A percentile compares a stretch with the other conserved stretches of the same genome.
phyloP scores from a whole-genome alignment of 1,140 invertebrate genomes.

The Sesamia nonagrioides region DNA sequence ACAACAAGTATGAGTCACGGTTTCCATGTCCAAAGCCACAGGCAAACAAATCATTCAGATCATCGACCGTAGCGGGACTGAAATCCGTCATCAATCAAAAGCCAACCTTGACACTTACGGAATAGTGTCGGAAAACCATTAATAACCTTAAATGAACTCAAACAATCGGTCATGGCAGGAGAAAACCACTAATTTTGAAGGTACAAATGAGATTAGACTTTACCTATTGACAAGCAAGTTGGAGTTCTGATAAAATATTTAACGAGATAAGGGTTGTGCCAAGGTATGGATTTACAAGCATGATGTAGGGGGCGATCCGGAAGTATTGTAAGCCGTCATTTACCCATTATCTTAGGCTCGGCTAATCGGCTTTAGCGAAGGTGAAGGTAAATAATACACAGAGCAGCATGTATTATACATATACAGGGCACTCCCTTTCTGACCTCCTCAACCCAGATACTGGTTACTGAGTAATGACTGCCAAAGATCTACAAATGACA shows the following conservation, averaged over 20 bases:
- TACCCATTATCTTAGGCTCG: too few relatives aligned
- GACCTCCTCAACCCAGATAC: too few relatives aligned
- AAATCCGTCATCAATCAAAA: not conserved
- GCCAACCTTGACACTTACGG: not conserved
- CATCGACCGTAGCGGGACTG: constrained; percentile 27
- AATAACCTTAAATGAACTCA: constrained; percentile 16
- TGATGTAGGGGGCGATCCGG: too few relatives aligned
- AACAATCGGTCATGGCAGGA: constrained; percentile 23
- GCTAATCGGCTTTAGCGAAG: too few relatives aligned
- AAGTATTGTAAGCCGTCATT: too few relatives aligned
- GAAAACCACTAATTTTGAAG: constrained; percentile 20
- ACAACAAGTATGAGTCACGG: not conserved
- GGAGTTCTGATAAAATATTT: not conserved
- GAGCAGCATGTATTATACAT: too few relatives aligned
- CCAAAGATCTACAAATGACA: too few relatives aligned
- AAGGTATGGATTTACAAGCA: too few relatives aligned
- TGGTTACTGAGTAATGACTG: too few relatives aligned
- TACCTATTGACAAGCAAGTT: not conserved
- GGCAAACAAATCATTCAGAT: constrained; percentile 24
- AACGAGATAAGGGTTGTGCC: too few relatives aligned
- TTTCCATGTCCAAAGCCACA: constrained; percentile 6
- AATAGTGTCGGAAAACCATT: not conserved
- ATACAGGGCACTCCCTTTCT: too few relatives aligned
- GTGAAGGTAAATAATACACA: too few relatives aligned
- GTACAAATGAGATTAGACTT: not conserved